phyloP scores from a whole-genome alignment of 2,797 vertebrate species.

The Falco cherrug region DNA sequence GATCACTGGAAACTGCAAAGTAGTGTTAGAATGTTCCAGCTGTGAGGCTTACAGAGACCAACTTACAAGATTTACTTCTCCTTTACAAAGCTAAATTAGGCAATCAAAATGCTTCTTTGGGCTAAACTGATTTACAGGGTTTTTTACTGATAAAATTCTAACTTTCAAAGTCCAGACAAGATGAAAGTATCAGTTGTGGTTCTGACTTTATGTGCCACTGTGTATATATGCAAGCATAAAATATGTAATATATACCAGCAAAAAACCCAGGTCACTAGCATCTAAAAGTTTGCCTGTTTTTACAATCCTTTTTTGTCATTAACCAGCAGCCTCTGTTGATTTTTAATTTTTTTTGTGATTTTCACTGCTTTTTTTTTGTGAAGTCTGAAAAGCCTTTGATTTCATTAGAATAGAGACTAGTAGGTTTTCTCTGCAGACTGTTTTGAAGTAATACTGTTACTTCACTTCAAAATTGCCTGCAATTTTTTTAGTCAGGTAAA shows the following conservation, averaged over 20 bases:
- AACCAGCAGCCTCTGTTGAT: background rate
- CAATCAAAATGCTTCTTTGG: slow-evolving; percentile 80
- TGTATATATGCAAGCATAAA: background rate
- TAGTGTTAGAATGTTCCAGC: slow-evolving; percentile 78
- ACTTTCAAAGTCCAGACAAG: slow-evolving; percentile 61
- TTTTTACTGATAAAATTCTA: slow-evolving; percentile 68
- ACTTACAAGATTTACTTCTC: slow-evolving; percentile 78
- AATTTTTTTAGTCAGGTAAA: background rate
- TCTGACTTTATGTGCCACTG: background rate
- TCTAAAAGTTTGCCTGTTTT: background rate
- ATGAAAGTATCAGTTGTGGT: slow-evolving; percentile 12
- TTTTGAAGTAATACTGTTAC: background rate
- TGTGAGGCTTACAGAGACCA: slow-evolving; percentile 80
- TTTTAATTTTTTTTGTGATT: background rate
- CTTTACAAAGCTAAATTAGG: slow-evolving; percentile 81
- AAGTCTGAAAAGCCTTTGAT: background rate
- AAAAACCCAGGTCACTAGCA: background rate
- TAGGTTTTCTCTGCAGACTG: background rate
- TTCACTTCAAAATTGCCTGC: background rate
- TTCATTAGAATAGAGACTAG: background rate
- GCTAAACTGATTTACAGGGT: slow-evolving; percentile 75
- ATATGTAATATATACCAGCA: background rate
- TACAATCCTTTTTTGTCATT: background rate
- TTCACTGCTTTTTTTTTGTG: background rate
- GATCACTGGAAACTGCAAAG: slow-evolving; percentile 77